Evolutionary conservation across 2,113 vertebrate species (phyloP), one percentile per base, ranked within the genome.

Genomic region (Cacatua alba): DNA sequence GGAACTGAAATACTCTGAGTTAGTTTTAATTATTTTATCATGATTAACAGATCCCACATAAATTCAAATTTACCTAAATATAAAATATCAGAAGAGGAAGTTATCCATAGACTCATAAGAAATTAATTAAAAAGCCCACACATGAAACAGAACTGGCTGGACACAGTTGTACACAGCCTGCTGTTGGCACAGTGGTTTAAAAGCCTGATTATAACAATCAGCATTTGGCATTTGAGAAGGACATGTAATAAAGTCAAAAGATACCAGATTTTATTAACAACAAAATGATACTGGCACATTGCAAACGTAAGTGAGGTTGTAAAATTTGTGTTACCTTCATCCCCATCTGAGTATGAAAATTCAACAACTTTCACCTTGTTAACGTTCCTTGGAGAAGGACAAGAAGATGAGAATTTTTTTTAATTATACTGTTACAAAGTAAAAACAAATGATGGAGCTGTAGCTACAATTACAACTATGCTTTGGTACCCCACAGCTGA

Each of bases 391-490:
- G 31, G 43, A 78, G 89, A 90, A 68, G 83, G 68, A 46, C 14
- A 75, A 80, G 35, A 88, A 59, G 69, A 69, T 62, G 24, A 91
- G 71, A 92, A 95, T 82, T 69, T 37, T 80, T 82, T 85, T 92
- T 65, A 67, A 72, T 37, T 70, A 59, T 33, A 44, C 70, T 43
- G 41, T n/a, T 94, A 59, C 3, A 15, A 94, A 82, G 15, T 33
- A 76, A 91, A 91, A 94, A 69, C 67, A 95, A 91, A 91, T 77
- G 87, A 44, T 1, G 4, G 82, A 95, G 67, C 70, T 85, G 75
- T 74, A 70, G 70, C 70, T 77, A 92, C 57, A 91, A 68, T 95
- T 79, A 82, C 16, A 35, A 69, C 37, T 49, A 28, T 35, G 43
- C 29, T 83, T 78, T 65, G 26, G 33, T 65, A 87, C 53, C 0